Evolutionary conservation across 2,888 invertebrate species (phyloP).

Genomic region (Portevinia maculata): DNA sequence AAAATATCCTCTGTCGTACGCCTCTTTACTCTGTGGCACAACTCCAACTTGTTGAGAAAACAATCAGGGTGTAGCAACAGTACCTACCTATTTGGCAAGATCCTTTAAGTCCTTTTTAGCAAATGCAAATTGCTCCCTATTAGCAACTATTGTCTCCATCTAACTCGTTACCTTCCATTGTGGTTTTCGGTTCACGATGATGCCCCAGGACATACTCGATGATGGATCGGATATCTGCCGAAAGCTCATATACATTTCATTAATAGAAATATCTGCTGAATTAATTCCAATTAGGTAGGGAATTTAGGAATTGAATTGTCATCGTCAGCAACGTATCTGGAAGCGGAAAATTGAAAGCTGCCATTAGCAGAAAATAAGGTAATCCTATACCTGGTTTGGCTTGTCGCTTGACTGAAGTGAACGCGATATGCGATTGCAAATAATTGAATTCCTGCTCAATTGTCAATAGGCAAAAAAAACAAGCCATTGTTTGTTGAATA

Average conservation of each 20-base stretch:
- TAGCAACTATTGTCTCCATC: slow-evolving; percentile 45
- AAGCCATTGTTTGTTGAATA: slow-evolving; percentile 41
- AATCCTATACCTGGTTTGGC: neutral
- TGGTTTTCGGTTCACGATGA: slow-evolving; percentile 8
- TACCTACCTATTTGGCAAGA: slow-evolving; percentile 31
- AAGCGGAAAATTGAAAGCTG: slow-evolving; percentile 54
- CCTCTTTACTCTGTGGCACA: slow-evolving; percentile 38
- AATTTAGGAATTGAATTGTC: slow-evolving; percentile 50
- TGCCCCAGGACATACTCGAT: neutral
- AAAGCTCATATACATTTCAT: neutral
- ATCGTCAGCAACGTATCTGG: slow-evolving; percentile 15
- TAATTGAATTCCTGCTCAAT: slow-evolving; percentile 38
- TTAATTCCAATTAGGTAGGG: slow-evolving; percentile 30
- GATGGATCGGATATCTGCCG: slow-evolving; percentile 15
- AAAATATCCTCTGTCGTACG: slow-evolving; percentile 24
- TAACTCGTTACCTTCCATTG: slow-evolving; percentile 40
- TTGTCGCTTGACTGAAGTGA: slow-evolving; percentile 43
- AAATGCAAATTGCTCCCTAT: slow-evolving; percentile 60
- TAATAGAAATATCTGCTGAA: slow-evolving; percentile 15
- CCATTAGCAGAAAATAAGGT: slow-evolving; percentile 21
- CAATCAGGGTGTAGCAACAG: slow-evolving; percentile 34
- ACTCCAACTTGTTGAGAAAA: slow-evolving; percentile 71
- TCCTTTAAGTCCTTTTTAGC: slow-evolving; percentile 54
- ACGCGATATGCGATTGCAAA: slow-evolving; percentile 9
- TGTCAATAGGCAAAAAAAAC: slow-evolving; percentile 25